Percentiles rank a stretch among this genome's conserved stretches.
phyloP scores from a whole-genome alignment of 2,113 vertebrate genomes.

The Mus spicilegus region DNA sequence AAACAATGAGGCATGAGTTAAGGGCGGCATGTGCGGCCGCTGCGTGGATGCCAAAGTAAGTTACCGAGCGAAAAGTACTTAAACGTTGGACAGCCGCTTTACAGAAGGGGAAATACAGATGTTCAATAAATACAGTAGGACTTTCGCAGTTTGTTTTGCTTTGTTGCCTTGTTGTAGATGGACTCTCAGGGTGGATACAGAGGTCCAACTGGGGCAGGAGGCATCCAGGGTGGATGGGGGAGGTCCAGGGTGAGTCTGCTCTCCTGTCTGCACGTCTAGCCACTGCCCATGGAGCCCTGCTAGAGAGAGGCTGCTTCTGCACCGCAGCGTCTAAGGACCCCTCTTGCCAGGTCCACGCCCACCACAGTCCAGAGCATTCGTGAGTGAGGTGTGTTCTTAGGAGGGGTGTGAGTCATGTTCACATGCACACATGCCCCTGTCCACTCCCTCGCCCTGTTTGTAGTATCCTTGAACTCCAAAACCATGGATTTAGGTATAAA shows the following conservation, averaged over 20 bases:
- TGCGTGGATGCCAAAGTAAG: not conserved
- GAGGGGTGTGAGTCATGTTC: not conserved
- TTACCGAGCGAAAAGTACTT: not conserved
- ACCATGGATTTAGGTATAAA: not conserved
- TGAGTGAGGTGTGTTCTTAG: not conserved
- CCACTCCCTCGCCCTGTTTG: not conserved
- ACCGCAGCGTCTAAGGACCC: not conserved
- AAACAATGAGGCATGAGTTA: not conserved
- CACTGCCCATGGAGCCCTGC: not conserved
- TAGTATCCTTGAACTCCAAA: conserved; percentile 1
- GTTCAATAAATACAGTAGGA: not conserved
- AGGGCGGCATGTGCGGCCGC: not conserved
- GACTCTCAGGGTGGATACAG: not conserved
- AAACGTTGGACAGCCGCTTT: not conserved
- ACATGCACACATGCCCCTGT: not conserved
- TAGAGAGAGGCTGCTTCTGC: not conserved
- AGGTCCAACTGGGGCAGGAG: not conserved
- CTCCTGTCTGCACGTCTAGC: not conserved
- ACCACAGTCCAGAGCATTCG: not conserved
- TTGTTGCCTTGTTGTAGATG: not conserved
- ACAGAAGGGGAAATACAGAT: not conserved
- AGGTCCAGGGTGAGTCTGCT: not conserved
- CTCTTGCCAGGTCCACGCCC: not conserved
- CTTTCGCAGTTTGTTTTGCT: not conserved
- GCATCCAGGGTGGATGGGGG: not conserved